A percentile compares a stretch with the other conserved stretches of the same genome.
Evolutionary conservation across 2,113 vertebrate species (phyloP).

Genomic region (Oreochromis aureus): DNA sequence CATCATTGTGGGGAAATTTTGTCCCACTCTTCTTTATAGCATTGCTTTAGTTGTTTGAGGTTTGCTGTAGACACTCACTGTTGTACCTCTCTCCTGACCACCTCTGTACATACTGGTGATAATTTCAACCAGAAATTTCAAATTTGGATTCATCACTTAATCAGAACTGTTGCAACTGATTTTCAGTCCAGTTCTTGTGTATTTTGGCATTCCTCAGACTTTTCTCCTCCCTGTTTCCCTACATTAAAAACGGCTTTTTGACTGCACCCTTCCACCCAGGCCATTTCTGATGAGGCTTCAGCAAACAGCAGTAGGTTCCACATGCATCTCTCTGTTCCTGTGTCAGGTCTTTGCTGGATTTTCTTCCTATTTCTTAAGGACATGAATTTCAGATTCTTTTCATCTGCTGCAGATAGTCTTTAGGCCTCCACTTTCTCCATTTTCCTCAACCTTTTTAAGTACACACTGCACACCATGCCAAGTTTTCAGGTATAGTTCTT

Average conservation of each 20-base stretch:
- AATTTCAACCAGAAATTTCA: not conserved
- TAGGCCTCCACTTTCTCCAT: too few species aligned
- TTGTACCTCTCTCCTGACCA: not conserved
- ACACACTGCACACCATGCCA: too few species aligned
- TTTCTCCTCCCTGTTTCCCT: not conserved
- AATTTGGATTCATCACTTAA: not conserved
- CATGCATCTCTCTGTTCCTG: too few species aligned
- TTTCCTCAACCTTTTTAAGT: too few species aligned
- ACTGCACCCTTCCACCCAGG: not conserved
- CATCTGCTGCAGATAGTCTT: too few species aligned
- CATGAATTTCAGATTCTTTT: too few species aligned
- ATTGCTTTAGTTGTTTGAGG: not conserved
- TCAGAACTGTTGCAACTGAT: not conserved
- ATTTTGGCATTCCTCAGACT: not conserved
- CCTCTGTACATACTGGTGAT: not conserved
- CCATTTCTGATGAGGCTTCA: not conserved
- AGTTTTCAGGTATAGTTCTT: too few species aligned
- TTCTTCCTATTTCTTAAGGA: too few species aligned
- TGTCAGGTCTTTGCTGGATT: too few species aligned
- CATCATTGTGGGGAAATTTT: not conserved
- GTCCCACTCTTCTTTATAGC: not conserved
- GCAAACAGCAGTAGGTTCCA: not conserved
- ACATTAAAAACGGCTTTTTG: not conserved
- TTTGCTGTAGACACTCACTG: not conserved
- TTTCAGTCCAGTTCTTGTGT: not conserved